These are phyloP conservation scores for Ancistrus triradiatus DNA, from an alignment of 2,113 vertebrate genomes.

Conservation along the genomic window DNA sequence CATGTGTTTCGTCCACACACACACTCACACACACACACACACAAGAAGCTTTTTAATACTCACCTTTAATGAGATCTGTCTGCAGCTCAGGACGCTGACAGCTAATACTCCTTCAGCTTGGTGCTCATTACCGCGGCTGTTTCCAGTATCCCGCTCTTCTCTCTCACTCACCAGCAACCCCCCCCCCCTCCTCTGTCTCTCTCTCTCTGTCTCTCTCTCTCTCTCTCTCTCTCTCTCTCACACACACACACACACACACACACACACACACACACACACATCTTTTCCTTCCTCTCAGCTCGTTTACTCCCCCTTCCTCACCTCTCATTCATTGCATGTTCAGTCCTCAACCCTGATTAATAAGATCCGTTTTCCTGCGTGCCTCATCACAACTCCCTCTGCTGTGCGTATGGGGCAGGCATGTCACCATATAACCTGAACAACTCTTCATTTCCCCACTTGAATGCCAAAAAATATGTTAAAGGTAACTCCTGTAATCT, in stretches of 20 bases:
- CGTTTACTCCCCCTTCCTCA: conserved; percentile 29
- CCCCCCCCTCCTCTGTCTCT: conserved; percentile 4
- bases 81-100: conserved; percentile 37
- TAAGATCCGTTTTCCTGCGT: not conserved
- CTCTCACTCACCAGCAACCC: not conserved
- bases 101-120: conserved; percentile 26
- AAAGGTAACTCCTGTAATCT: no score
- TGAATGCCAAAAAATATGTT: no score
- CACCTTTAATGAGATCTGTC: conserved; percentile 42
- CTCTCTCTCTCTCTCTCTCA: not conserved
- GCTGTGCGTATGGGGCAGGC: no score
- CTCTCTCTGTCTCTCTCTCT: not conserved
- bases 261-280: no score
- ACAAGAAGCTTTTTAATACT: conserved; percentile 15
- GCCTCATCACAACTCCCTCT: not conserved
- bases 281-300: not conserved
- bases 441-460: no score
- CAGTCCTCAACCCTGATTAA: not conserved
- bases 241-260: no score
- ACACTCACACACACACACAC: conserved; percentile 10
- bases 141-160: conserved; percentile 18
- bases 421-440: no score
- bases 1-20: not conserved
- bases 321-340: no score
- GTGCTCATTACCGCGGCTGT: conserved; percentile 33